phyloP scores from a whole-genome alignment of 2,888 invertebrate genomes.

The Pachycephus smyrnensis region DNA sequence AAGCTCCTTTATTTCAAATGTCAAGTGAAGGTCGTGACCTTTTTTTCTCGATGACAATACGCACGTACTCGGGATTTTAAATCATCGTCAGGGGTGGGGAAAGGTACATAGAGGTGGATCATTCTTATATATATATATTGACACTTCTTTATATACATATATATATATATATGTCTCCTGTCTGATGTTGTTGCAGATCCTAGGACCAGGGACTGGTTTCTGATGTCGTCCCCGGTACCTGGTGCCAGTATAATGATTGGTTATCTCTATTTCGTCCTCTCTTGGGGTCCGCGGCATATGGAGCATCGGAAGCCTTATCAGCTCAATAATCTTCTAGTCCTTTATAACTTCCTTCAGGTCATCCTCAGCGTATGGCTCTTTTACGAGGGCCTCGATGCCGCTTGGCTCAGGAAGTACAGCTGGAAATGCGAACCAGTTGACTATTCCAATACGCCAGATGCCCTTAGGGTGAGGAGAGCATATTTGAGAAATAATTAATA shows the following conservation, averaged over 20 bases:
- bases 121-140: no score
- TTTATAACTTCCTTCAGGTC: conserved; percentile 93
- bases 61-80: no score
- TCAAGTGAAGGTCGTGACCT: background rate
- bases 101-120: no score
- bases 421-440: conserved; percentile 95
- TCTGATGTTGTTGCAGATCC: conserved; percentile 70
- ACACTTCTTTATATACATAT: no score
- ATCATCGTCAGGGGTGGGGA: no score
- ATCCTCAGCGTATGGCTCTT: conserved; percentile 85
- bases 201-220: conserved; percentile 79
- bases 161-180: background rate
- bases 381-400: conserved; percentile 80
- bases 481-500: background rate
- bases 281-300: conserved; percentile 90
- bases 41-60: background rate
- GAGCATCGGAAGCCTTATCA: conserved; percentile 86
- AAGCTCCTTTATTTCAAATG: no score
- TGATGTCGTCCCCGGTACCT: conserved; percentile 79
- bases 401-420: conserved; percentile 86
- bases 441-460: conserved; percentile 79
- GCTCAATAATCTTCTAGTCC: conserved; percentile 80
- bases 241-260: conserved; percentile 75
- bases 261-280: conserved; percentile 80
- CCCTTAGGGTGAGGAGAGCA: conserved; percentile 77